These are phyloP conservation scores for human (Homo sapiens) DNA, from an alignment of 2,113 vertebrate species.

Conservation along the genomic window GRCh38 chr20:7826501-7827000, in stretches of 20 bases:
- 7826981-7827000: accelerated
- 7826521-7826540: too few relatives aligned
- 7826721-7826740: neutral
- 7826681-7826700: too few relatives aligned
- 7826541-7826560: too few relatives aligned
- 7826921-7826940: neutral
- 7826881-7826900: neutral
- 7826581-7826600: too few relatives aligned
- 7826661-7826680: too few relatives aligned
- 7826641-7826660: too few relatives aligned
- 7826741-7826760: neutral
- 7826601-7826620: too few relatives aligned
- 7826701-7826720: too few relatives aligned
- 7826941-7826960: neutral
- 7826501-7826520: too few relatives aligned
- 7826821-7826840: neutral
- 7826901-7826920: neutral
- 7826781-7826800: neutral
- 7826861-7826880: neutral
- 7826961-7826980: neutral
- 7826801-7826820: neutral
- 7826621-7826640: too few relatives aligned
- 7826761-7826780: neutral
- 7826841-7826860: neutral
- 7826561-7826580: accelerated